A percentile compares a stretch with the other conserved stretches of the same genome.
These are phyloP conservation scores for Zosterops hypoxanthus DNA, from an alignment of 2,113 vertebrate genomes.

Conservation along the genomic window DNA sequence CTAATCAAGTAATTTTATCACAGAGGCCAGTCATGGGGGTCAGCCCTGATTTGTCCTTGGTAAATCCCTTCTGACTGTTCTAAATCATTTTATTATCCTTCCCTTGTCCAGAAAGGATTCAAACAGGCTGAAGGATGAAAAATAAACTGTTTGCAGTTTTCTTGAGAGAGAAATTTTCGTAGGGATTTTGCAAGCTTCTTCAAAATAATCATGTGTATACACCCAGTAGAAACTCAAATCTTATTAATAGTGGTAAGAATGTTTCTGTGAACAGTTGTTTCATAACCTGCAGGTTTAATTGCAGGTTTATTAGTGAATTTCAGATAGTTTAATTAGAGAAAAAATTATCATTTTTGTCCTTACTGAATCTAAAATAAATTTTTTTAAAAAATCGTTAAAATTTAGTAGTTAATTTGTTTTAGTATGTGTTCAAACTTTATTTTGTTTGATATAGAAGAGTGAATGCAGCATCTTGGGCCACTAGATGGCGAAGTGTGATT, in stretches of 20 bases:
- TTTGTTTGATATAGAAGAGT: neutral
- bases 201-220: neutral
- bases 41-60: neutral
- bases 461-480: neutral
- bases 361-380: neutral
- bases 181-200: neutral
- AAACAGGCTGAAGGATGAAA: neutral
- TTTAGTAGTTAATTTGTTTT: neutral
- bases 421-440: neutral
- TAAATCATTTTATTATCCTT: neutral
- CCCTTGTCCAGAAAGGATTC: neutral
- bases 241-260: neutral
- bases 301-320: neutral
- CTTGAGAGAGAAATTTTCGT: neutral
- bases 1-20: neutral
- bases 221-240: neutral
- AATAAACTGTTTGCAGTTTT: neutral
- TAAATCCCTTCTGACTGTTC: neutral
- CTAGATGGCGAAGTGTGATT: slow-evolving; percentile 69
- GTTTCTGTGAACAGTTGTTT: neutral
- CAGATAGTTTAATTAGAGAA: neutral
- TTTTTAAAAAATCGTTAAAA: neutral
- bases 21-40: neutral
- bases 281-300: neutral
- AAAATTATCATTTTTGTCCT: neutral